Evolutionary conservation across 1,140 invertebrate species (phyloP), one percentile per base, ranked within the genome.

Genomic region (Bombus pyrosoma): DNA sequence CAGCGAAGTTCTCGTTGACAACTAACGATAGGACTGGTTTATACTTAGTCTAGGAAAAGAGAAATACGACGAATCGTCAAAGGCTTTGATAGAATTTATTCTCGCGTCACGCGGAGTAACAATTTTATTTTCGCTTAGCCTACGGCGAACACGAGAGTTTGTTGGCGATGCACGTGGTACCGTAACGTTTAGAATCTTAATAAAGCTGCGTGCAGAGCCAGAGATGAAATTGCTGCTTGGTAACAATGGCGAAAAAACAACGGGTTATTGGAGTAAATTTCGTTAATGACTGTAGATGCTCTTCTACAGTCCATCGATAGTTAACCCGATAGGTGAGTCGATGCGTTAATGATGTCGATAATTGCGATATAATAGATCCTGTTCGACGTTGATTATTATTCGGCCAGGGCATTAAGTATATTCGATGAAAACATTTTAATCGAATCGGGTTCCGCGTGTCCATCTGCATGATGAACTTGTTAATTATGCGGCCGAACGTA

Each of bases 371-470:
- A 34, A 80, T 80, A 39, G 68, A 85, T 72, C 3, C 15, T 3
- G 53, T n/a, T 37, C 68, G n/a, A 39, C 28, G 41, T 80, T 80
- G 62, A 85, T 85, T 80, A 85, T 80, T 39, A 80, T 85, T 41
- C 32, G 53, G 6, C 8, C 25, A 15, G 12, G 32, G 32, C 41
- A 39, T 84, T 72, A 62, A 84, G 47, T 47, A 72, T 66, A 68
- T 43, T 22, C 32, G 25, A 28, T 43, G 76, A 79, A 84, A 84
- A 80, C 76, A 84, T 84, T 84, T 84, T 68, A 84, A 79, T 84
- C 53, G 76, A 72, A 84, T 62, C 74, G 34, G 25, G 59, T 10
- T 34, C 6, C 15, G 32, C n/a, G 39, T 71, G 66, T 59, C 83
- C 32, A 62, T 62, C 57, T 73, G 76, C 28, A 32, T 22, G 57